Evolutionary conservation across 2,888 invertebrate species (phyloP), one percentile per base, ranked within the genome.

Genomic region (Cremastinae sp.): DNA sequence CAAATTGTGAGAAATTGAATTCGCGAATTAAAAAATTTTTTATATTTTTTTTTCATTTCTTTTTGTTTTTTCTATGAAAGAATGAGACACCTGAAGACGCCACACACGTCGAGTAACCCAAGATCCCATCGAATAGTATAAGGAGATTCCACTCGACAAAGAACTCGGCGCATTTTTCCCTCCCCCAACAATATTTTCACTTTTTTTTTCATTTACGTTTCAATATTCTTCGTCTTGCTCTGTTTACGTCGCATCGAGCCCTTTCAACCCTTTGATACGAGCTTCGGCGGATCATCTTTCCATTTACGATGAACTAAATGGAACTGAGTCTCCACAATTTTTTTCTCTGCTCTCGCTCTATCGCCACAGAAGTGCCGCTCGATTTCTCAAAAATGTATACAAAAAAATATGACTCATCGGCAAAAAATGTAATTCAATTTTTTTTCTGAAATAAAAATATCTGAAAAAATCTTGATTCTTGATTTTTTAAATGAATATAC

Each of bases 81-180:
- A 82, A 82, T n/a, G n/a, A 83, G 87, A 88, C 86, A 87, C 86
- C 86, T 85, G 87, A 89, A 84, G 88, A n/a, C 85, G 87, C 89
- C 89, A 89, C 89, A 89, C 89, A 88, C 88, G 85, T 85, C 82
- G 88, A 61, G 89, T 87, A 89, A 89, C 83, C 83, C 79, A 83
- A 89, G 85, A 88, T 88, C 75, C 79, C 28, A 5, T 5, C 28
- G 28, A 28, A 28, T 28, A 28, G n/a, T n/a, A 28, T 28, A 5
- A 28, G 85, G 86, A 85, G 87, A 84, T 85, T 86, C 82, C 82
- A 76, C 75, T 65, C 78, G 80, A 87, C 85, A 87, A 87, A 87
- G 81, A 84, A 72, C 37, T 45, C 56, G 45, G 14, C 66, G 58
- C 64, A 53, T 59, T 56, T 65, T 41, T 61, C 43, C 68, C 58